A percentile compares a stretch with the other conserved stretches of the same genome.
Evolutionary conservation across 1,140 invertebrate species (phyloP).

Genomic region (Drosophila pallidifrons): DNA sequence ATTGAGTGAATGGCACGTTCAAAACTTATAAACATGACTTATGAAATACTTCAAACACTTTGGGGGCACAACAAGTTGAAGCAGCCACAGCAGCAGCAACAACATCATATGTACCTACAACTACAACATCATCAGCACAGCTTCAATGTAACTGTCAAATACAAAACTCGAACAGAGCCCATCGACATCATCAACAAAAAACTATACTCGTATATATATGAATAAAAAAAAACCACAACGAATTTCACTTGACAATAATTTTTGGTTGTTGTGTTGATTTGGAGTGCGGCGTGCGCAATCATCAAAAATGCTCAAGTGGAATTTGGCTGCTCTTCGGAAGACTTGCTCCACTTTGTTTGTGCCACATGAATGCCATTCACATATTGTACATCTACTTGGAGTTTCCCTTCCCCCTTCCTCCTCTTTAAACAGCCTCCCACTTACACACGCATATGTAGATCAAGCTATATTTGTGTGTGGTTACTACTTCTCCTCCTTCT

Average conservation of each 20-base stretch:
- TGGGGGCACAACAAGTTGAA: slow-evolving; percentile 44
- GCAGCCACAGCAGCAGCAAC: slow-evolving; percentile 44
- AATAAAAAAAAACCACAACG: slow-evolving; percentile 37
- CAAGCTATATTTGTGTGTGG: slow-evolving; percentile 32
- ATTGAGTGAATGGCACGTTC: slow-evolving; percentile 81
- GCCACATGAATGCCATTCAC: slow-evolving; percentile 36
- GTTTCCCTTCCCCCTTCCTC: neutral
- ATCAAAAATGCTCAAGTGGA: slow-evolving; percentile 71
- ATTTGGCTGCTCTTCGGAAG: slow-evolving; percentile 47
- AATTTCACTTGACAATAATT: slow-evolving; percentile 81
- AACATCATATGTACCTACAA: slow-evolving; percentile 44
- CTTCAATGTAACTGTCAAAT: slow-evolving; percentile 80
- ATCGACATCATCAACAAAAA: slow-evolving; percentile 32
- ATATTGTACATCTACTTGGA: slow-evolving; percentile 5
- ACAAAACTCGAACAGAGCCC: slow-evolving; percentile 42
- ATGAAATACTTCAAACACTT: slow-evolving; percentile 76
- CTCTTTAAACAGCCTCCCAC: neutral
- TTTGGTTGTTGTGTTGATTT: slow-evolving; percentile 49
- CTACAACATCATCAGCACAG: slow-evolving; percentile 16
- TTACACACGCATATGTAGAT: neutral
- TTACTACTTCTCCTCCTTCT: neutral
- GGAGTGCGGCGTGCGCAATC: slow-evolving; percentile 73
- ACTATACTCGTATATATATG: slow-evolving; percentile 21
- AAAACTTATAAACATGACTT: slow-evolving; percentile 82
- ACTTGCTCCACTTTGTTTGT: slow-evolving; percentile 71